Evolutionary conservation across 2,888 invertebrate species (phyloP), one percentile per base, ranked within the genome.

Genomic region (Shargacucullia verbasci): DNA sequence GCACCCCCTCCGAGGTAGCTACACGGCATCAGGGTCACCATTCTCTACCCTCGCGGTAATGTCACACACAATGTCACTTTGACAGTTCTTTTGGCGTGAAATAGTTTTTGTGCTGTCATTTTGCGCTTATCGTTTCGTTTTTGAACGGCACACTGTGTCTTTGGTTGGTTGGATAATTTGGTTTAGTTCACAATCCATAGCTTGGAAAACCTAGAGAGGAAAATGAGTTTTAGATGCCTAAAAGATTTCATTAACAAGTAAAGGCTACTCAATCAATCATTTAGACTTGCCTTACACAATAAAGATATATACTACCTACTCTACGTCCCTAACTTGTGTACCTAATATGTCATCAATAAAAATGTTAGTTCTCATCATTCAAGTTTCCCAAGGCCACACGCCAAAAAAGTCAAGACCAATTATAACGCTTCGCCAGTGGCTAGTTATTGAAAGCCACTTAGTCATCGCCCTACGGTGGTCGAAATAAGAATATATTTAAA

Each of bases 11-110:
- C 95, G 84, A 95, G 91, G 91, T 95, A 95, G 89, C 94, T 95
- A 90, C 95, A 95, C 89, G 95, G 95, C 95, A 95, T 95, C 92
- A 95, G 94, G 82, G 95, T 95, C 94, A 95, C 95, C 95, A 95
- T 95, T 85, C 85, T 90, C 85, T 79, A 81, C 80, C 80, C 79
- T 65, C 78, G 81, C 70, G 79, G 80, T 73, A 81, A 77, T 63
- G 62, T 77, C 84, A 81, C 86, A 84, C 84, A 86, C 86, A 86
- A 84, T 82, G 84, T 89, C 92, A 90, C 91, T 87, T 78, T 87
- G 86, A 89, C 89, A 91, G 91, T 86, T 85, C 77, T 89, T 88
- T 86, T 83, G 80, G 86, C 83, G 85, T 81, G 76, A 83, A 82
- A 86, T 71, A 85, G 85, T 88, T 85, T 87, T 80, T 84, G 83